Evolutionary conservation across 2,888 invertebrate species (phyloP).

Genomic region (Aquatica leii): DNA sequence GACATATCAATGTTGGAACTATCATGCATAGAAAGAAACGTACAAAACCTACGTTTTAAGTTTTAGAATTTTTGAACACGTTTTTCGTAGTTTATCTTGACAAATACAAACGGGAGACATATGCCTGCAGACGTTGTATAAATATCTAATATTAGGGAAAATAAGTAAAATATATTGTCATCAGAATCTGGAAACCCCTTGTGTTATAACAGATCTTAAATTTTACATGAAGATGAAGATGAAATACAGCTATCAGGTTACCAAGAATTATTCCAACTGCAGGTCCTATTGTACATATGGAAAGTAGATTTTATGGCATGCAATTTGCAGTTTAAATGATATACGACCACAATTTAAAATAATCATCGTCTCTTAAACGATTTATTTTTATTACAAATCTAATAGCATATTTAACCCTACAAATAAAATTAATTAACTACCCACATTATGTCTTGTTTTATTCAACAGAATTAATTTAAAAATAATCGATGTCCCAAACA

Average conservation of each 20-base stretch:
- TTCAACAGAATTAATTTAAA: constrained; percentile 16
- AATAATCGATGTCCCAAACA: constrained; percentile 22
- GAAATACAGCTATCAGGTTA: constrained; percentile 29
- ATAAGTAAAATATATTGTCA: constrained; percentile 23
- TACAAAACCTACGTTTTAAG: background rate
- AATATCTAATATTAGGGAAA: background rate
- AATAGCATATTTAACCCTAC: background rate
- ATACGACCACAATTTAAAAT: constrained; percentile 31
- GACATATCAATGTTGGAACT: constrained; percentile 21
- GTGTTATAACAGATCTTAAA: constrained; percentile 22
- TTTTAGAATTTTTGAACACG: background rate
- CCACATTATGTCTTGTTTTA: background rate
- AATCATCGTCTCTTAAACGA: constrained; percentile 12
- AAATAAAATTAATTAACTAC: background rate
- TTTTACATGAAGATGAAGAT: constrained; percentile 32
- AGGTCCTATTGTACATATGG: constrained; percentile 28
- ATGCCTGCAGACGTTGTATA: background rate
- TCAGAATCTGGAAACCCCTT: constrained; percentile 15
- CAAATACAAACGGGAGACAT: background rate
- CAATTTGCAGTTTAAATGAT: constrained; percentile 43
- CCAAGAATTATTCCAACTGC: constrained; percentile 29
- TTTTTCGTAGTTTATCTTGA: background rate
- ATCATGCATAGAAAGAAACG: constrained; percentile 7
- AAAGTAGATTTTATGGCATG: constrained; percentile 37
- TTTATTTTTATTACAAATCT: background rate